Percentiles rank a stretch among this genome's conserved stretches.
Evolutionary conservation across 2,797 vertebrate species (phyloP).

Genomic region (Notolabrus celidotus): DNA sequence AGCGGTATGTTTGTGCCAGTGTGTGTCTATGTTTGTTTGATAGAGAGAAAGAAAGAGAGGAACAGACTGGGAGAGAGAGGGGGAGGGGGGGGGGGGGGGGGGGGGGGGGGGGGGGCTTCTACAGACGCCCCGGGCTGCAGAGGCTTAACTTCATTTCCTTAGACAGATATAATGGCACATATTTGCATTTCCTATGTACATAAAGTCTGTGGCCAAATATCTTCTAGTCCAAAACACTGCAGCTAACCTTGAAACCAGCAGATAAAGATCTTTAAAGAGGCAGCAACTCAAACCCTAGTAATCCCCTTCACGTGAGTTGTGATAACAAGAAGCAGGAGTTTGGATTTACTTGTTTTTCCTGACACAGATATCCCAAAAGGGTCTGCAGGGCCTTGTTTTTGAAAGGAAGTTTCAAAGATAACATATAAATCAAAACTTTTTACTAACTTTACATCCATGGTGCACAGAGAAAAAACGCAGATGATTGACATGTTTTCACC

Average conservation of each 20-base stretch:
- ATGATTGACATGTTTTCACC: not conserved
- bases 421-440: not conserved
- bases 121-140: slow-evolving; percentile 50
- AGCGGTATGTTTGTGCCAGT: slow-evolving; percentile 63
- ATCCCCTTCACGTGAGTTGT: slow-evolving; percentile 4
- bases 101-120: slow-evolving; percentile 42
- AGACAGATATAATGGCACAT: slow-evolving; percentile 63
- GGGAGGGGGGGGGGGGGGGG: slow-evolving; percentile 36
- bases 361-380: not conserved
- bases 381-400: not conserved
- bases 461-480: not conserved
- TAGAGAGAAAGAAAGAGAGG: slow-evolving; percentile 20
- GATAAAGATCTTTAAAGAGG: slow-evolving; percentile 46
- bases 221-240: slow-evolving; percentile 44
- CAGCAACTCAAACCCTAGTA: slow-evolving; percentile 28
- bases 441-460: not conserved
- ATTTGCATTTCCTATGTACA: slow-evolving; percentile 73
- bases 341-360: not conserved
- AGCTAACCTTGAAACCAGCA: slow-evolving; percentile 24
- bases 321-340: slow-evolving; percentile 28
- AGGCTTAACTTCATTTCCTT: slow-evolving; percentile 73
- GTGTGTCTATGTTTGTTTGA: slow-evolving; percentile 54
- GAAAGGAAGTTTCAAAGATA: slow-evolving; percentile 10
- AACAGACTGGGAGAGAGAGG: slow-evolving; percentile 13
- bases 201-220: slow-evolving; percentile 61